Base-by-base conservation (phyloP, 2,888 invertebrate genomes). In the Drosophila anomelani region DNA sequence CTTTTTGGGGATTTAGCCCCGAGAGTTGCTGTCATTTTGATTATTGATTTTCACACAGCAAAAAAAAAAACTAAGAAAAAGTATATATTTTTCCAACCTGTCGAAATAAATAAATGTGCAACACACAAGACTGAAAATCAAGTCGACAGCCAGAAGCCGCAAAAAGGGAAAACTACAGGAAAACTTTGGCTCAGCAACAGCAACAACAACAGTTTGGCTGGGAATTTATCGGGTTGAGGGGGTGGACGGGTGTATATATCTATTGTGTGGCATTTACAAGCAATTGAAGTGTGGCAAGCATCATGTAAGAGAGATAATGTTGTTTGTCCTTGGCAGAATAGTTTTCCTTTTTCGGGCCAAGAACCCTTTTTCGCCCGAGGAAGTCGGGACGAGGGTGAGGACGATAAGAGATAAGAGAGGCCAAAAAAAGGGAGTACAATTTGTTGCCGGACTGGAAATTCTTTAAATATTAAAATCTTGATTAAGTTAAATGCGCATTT, bases 391-490 rank as follows among this genome's bases (percentile, higher is more conserved):
- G 12, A 13, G 43, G 1, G 46, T 55, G 20, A 13, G 23, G 20
- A 36, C 39, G 53, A 62, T 53, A 69, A 46, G 55, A 67, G 67
- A 76, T 72, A 76, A 77, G 55, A 66, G 23, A n/a, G 36, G 51
- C 51, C 20, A 10, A 39, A 39, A 26, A 23, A 23, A 17, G 39
- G 12, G 9, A 13, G 23, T n/a, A 72, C 60, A 75, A 83, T 80
- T 77, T 67, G 62, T 68, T 68, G 68, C 41, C 36, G 29, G 47
- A 0, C 36, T 55, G 71, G 47, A 86, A 83, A 79, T 84, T 84
- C 80, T 88, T 90, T 90, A 90, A 90, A 90, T 90, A 90, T 90
- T 90, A 88, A 91, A 90, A 90, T 91, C 90, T 90, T 90, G 90
- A 91, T 90, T 91, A 90, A 90, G 91, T 84, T 89, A 90, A 91